These are phyloP conservation scores for Vollenhovia emeryi DNA, from an alignment of 1,140 invertebrate genomes.

Conservation along the genomic window DNA sequence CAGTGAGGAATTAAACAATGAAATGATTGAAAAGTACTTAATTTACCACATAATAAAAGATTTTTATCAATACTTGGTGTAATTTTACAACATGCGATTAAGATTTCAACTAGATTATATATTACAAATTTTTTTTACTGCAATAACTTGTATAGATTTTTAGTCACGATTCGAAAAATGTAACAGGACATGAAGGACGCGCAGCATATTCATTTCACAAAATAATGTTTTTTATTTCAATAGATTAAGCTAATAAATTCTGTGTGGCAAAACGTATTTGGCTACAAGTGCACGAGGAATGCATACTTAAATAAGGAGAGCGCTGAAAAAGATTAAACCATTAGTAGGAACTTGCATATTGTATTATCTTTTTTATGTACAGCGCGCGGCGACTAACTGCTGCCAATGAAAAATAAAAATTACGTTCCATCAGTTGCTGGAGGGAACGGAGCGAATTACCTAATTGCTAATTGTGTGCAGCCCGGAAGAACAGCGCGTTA, in stretches of 20 bases:
- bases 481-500: slow-evolving; percentile 20
- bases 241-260: background rate
- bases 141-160: background rate
- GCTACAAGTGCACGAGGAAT: background rate
- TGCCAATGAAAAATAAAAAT: slow-evolving; percentile 41
- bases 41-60: background rate
- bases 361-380: background rate
- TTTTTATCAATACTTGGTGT: background rate
- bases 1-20: background rate
- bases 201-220: background rate
- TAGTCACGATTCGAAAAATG: background rate
- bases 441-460: slow-evolving; percentile 3
- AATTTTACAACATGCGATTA: background rate
- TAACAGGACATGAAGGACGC: background rate
- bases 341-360: slow-evolving; percentile 2
- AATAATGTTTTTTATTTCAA: background rate
- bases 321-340: slow-evolving; percentile 29
- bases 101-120: background rate
- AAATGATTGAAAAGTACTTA: background rate
- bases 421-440: slow-evolving; percentile 3
- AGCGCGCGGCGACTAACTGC: slow-evolving; percentile 12
- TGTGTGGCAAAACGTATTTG: background rate
- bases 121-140: background rate
- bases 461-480: slow-evolving; percentile 53
- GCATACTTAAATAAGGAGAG: slow-evolving; percentile 8